Percentiles rank a stretch among this genome's conserved stretches.
These are phyloP conservation scores for Leucopternis melanops DNA, from an alignment of 2,113 vertebrate genomes.

Conservation along the genomic window DNA sequence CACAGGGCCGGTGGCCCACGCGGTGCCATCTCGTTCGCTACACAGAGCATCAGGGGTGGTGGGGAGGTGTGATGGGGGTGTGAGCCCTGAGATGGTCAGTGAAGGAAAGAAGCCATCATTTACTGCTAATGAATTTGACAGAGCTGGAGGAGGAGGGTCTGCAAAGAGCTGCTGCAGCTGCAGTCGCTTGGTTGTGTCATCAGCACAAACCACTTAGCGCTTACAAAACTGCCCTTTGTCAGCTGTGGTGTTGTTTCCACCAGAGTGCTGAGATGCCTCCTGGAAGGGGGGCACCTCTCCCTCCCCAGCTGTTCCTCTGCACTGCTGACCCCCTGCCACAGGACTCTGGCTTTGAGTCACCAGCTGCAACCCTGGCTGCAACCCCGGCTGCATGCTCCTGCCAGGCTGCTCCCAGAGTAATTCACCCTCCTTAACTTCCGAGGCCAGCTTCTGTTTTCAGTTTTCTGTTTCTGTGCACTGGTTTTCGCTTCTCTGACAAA, in stretches of 20 bases:
- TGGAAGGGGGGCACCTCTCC: neutral
- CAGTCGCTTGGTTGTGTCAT: neutral
- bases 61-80: neutral
- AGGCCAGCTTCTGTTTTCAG: neutral
- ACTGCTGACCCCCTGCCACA: neutral
- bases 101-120: neutral
- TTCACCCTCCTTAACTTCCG: rapidly evolving
- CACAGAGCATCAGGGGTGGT: rapidly evolving
- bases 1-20: rapidly evolving
- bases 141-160: neutral
- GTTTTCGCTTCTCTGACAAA: neutral
- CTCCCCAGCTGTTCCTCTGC: no score
- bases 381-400: neutral
- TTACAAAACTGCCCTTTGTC: neutral
- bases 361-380: no score
- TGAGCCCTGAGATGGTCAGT: neutral
- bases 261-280: neutral
- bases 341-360: neutral
- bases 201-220: rapidly evolving
- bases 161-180: neutral
- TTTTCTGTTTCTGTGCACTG: neutral
- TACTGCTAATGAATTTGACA: neutral
- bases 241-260: neutral
- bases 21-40: rapidly evolving
- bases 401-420: rapidly evolving